A percentile compares a stretch with the other conserved stretches of the same genome.
phyloP scores from a whole-genome alignment of 2,797 vertebrate genomes.

The Scolopax bukidnonensis region DNA sequence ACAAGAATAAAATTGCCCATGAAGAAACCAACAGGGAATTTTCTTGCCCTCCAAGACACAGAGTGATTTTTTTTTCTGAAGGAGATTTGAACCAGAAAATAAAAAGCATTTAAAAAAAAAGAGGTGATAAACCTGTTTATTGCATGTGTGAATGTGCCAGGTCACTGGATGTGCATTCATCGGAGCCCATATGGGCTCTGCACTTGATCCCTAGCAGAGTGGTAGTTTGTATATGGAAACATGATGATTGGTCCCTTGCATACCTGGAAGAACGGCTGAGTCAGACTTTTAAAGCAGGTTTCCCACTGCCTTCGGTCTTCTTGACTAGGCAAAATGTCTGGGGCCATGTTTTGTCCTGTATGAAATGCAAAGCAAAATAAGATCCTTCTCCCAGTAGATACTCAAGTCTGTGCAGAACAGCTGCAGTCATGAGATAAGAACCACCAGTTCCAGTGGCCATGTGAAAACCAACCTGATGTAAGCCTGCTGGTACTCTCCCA shows the following conservation, averaged over 20 bases:
- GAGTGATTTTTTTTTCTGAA: not conserved
- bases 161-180: not conserved
- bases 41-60: not conserved
- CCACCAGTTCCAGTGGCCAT: not conserved
- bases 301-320: not conserved
- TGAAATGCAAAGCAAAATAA: not conserved
- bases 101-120: not conserved
- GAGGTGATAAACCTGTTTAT: not conserved
- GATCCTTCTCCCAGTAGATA: not conserved
- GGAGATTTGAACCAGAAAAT: not conserved
- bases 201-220: not conserved
- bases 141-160: not conserved
- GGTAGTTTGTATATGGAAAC: not conserved
- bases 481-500: not conserved
- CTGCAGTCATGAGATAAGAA: not conserved
- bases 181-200: not conserved
- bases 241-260: not conserved
- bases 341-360: not conserved
- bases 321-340: not conserved
- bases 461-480: not conserved
- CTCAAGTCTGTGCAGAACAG: not conserved
- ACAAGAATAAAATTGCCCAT: not conserved
- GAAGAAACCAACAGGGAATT: not conserved
- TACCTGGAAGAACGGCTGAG: not conserved
- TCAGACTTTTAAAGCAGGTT: not conserved